Evolutionary conservation across 2,797 vertebrate species (phyloP), one percentile per base, ranked within the genome.

Genomic region (Monodelphis domestica): DNA sequence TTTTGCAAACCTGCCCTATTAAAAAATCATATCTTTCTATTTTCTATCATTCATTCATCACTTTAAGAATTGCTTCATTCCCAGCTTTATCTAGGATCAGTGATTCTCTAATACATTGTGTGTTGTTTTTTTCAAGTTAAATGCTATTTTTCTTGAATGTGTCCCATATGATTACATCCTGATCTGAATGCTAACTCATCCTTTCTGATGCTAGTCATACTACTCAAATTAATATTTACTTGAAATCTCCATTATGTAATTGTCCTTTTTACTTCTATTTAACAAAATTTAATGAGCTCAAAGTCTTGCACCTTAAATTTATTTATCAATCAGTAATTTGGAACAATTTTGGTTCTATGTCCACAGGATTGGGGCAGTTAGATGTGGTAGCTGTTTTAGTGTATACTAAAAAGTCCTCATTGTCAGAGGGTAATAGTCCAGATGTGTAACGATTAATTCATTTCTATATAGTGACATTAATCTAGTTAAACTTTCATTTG

Each of bases 111-210:
- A 88, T 90, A 51, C 7, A 88, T 92, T 93, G 6, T 91, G 92
- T 89, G 10, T 84, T 33, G 70, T 90, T 4, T 55, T 53, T 93
- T 96, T 90, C 54, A 91, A 93, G 12, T 84, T 90, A 53, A 95
- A 96, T 89, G 87, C 9, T 5, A 28, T 3, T 53, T 92, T 24
- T 55, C 56, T 93, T 93, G 90, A 89, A 70, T 90, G 45, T 21
- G 38, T 90, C 12, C 5, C 14, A 30, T 59, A 30, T 91, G 54
- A 53, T 90, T 91, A 38, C 54, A 54, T 50, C 14, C 11, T 56
- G 15, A 29, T 51, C n/a, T 93, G 51, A 87, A 91, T 95, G 88
- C 84, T 78, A 95, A 89, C 30, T 90, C 55, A 2, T 70, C 33
- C 88, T 55, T 93, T 93, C 38, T 97, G 54, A 55, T 84, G 2